Base-by-base conservation (phyloP, 2,888 invertebrate genomes). In the Agonopterix arenella region DNA sequence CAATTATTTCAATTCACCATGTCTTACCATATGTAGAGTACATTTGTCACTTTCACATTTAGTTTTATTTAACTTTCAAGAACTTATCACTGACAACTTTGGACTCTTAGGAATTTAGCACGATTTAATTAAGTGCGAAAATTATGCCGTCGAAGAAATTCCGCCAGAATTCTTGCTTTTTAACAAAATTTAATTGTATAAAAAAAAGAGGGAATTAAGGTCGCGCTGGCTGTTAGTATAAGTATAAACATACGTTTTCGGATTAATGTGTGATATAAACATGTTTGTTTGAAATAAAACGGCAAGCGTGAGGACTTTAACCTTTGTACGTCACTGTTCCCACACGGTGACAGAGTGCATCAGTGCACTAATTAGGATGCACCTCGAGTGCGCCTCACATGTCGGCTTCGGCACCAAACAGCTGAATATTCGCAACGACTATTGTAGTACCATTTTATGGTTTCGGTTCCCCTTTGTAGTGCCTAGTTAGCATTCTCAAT, bases 371-470 rank as follows among this genome's bases (percentile, higher is more conserved):
- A 86, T 89, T 86, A 84, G 73, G 72, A 89, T 89, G 84, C 89
- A 67, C 58, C 53, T 64, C 55, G 68, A 62, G 83, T 74, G 59
- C 70, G 64, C 66, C 64, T 62, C 65, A 69, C 73, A 69, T 73
- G 83, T 77, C 84, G 84, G 82, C 81, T 68, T 68, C 71, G 70
- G 68, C 73, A 76, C 78, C 76, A 77, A 80, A 83, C 84, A 76
- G 72, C 78, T 73, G 72, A 78, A 88, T 84, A 85, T 86, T 88
- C 84, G 88, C 89, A 79, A 83, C 72, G 61, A 76, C 84, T 83
- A 88, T 88, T 88, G 88, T 89, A 78, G 75, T 79, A 81, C 78
- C 78, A 84, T 69, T 88, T 89, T 88, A 89, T 86, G 85, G 86
- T 77, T 79, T 78, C 84, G 86, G 88, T 76, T 54, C 58, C 73